A percentile compares a stretch with the other conserved stretches of the same genome.
phyloP scores from a whole-genome alignment of 2,113 vertebrate genomes.

The Zosterops hypoxanthus region DNA sequence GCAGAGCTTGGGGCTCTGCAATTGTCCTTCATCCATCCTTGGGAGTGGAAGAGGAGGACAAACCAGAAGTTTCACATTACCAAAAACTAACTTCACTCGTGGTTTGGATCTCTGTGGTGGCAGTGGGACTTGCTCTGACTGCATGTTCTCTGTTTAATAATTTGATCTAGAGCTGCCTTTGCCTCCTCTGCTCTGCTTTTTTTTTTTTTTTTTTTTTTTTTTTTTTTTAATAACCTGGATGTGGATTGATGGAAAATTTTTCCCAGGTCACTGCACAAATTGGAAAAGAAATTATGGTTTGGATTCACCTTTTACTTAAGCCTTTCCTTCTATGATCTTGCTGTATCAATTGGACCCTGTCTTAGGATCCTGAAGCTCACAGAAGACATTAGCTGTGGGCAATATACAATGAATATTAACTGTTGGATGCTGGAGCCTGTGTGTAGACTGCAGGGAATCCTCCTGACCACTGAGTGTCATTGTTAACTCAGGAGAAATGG shows the following conservation, averaged over 20 bases:
- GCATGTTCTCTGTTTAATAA: not conserved
- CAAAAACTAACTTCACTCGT: not conserved
- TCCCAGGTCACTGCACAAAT: not conserved
- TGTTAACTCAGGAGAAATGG: slow-evolving; percentile 59
- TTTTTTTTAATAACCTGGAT: not conserved
- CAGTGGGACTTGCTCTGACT: not conserved
- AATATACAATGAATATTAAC: not conserved
- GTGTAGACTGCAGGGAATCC: slow-evolving; percentile 48
- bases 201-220: not conserved
- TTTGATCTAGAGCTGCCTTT: not conserved
- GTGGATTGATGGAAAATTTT: slow-evolving; percentile 16
- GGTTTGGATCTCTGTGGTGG: not conserved
- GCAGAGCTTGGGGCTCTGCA: not conserved
- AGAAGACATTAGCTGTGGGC: not conserved
- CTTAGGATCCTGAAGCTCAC: not conserved
- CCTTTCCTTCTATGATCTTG: not conserved
- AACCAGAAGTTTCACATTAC: not conserved
- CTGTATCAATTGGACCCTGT: not conserved
- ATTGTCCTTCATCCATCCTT: not conserved
- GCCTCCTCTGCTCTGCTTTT: not conserved
- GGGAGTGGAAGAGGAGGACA: not conserved
- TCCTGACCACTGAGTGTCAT: slow-evolving; percentile 67
- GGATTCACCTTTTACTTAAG: not conserved
- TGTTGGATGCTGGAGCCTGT: not conserved
- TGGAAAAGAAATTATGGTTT: not conserved